A percentile compares a stretch with the other conserved stretches of the same genome.
Conservation (phyloP, 2,113 vertebrate genomes). For the Canis aureus region DNA sequence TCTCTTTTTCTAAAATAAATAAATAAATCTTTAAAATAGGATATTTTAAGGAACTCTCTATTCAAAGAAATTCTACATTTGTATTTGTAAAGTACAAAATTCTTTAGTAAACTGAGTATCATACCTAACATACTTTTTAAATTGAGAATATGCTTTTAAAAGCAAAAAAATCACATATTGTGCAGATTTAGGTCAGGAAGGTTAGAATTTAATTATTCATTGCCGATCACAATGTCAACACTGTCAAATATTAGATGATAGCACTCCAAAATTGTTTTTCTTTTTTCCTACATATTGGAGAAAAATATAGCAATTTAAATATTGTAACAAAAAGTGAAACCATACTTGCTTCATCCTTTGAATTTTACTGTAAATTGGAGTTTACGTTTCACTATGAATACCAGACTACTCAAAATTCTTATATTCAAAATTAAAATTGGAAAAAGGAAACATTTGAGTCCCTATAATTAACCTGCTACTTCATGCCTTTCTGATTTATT, state of each 20-base stretch:
- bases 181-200: slow-evolving; percentile 19
- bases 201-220: slow-evolving; percentile 39
- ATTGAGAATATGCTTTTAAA: slow-evolving; percentile 57
- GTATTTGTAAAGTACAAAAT: slow-evolving; percentile 11
- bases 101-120: slow-evolving; percentile 2
- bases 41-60: not conserved
- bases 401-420: slow-evolving; percentile 31
- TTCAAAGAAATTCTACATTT: slow-evolving; percentile 46
- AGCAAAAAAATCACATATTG: not conserved
- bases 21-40: not conserved
- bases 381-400: slow-evolving; percentile 57
- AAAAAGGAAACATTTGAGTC: slow-evolving; percentile 51
- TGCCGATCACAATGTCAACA: not conserved
- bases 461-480: slow-evolving; percentile 50
- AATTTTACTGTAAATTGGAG: slow-evolving; percentile 46
- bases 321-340: slow-evolving; percentile 38
- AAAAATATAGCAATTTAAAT: slow-evolving; percentile 38
- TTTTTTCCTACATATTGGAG: not conserved
- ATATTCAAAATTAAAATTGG: slow-evolving; percentile 59
- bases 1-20: not conserved
- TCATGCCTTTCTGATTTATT: slow-evolving; percentile 39
- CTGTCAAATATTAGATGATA: slow-evolving; percentile 38
- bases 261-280: slow-evolving; percentile 30
- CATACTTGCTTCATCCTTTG: slow-evolving; percentile 19
- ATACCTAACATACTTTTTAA: slow-evolving; percentile 16